Conservation (phyloP, 2,113 vertebrate species). For the Pachyramphus minor region DNA sequence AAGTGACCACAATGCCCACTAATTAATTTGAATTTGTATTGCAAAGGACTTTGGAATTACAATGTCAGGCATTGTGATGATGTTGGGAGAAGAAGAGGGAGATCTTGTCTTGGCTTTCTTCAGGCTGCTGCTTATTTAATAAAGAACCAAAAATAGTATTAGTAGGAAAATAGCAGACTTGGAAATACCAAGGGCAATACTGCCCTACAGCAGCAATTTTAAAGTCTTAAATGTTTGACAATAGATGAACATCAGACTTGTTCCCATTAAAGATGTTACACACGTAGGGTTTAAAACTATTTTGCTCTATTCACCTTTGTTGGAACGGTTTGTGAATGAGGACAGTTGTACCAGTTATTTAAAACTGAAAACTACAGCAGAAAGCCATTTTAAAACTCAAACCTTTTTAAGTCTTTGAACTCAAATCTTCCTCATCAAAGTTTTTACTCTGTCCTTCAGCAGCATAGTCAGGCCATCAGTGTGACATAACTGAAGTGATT, state of each 20-base stretch:
- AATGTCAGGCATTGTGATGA: accelerated
- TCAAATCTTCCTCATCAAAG: not conserved
- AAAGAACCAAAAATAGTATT: not conserved
- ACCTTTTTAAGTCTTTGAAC: not conserved
- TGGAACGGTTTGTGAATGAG: not conserved
- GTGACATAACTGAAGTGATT: not conserved
- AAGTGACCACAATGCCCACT: not conserved
- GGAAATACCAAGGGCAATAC: not conserved
- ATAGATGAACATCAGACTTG: not conserved
- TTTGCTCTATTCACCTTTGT: not conserved
- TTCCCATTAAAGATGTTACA: not conserved
- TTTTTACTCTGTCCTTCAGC: not conserved
- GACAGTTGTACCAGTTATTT: slow-evolving; percentile 1
- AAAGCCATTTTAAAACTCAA: not conserved
- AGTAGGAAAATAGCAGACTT: not conserved
- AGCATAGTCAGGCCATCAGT: not conserved
- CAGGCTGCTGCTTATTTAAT: not conserved
- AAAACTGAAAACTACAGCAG: slow-evolving; percentile 22
- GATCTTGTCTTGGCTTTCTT: not conserved
- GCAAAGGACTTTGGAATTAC: not conserved
- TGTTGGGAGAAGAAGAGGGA: not conserved
- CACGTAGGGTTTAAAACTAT: not conserved
- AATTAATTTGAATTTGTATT: not conserved
- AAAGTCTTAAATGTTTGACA: not conserved
- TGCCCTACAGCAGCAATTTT: not conserved